phyloP scores from a whole-genome alignment of 2,888 invertebrate species.

The Magallana nippona region DNA sequence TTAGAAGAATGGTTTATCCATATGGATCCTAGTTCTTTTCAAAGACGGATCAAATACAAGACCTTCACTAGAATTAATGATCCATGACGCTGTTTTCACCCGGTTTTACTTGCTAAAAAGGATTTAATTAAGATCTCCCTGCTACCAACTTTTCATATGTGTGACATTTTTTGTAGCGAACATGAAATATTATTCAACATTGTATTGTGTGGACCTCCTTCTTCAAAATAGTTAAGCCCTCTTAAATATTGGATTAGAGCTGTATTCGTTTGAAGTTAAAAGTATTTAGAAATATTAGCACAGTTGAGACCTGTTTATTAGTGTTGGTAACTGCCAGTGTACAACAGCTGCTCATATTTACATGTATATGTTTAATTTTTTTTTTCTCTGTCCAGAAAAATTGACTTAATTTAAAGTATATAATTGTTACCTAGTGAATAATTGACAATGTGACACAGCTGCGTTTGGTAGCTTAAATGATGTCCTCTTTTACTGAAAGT shows the following conservation, averaged over 20 bases:
- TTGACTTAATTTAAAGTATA: not conserved
- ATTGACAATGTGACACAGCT: slow-evolving; percentile 21
- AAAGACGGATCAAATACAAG: slow-evolving; percentile 23
- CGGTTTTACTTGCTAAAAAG: slow-evolving; percentile 10
- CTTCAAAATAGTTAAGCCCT: slow-evolving; percentile 28
- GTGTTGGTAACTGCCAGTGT: slow-evolving; percentile 1
- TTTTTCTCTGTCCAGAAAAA: not conserved
- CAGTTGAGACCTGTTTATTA: slow-evolving; percentile 16
- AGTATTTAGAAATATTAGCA: slow-evolving; percentile 24
- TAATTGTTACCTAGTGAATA: not conserved
- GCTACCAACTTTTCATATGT: slow-evolving; percentile 32
- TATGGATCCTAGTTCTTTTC: slow-evolving; percentile 30
- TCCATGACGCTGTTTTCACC: slow-evolving; percentile 40
- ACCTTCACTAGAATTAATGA: slow-evolving; percentile 32
- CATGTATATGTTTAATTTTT: not conserved
- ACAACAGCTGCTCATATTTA: slow-evolving; percentile 18
- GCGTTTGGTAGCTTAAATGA: not conserved
- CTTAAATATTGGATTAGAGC: slow-evolving; percentile 33
- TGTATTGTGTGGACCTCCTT: slow-evolving; percentile 6
- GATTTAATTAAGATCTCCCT: slow-evolving; percentile 40
- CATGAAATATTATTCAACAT: slow-evolving; percentile 26
- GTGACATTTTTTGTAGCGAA: slow-evolving; percentile 36
- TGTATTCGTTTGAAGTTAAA: slow-evolving; percentile 29
- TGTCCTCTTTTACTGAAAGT: not conserved
- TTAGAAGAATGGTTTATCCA: slow-evolving; percentile 14